phyloP scores from a whole-genome alignment of 2,888 invertebrate genomes.

The Ceraclea dissimilis region DNA sequence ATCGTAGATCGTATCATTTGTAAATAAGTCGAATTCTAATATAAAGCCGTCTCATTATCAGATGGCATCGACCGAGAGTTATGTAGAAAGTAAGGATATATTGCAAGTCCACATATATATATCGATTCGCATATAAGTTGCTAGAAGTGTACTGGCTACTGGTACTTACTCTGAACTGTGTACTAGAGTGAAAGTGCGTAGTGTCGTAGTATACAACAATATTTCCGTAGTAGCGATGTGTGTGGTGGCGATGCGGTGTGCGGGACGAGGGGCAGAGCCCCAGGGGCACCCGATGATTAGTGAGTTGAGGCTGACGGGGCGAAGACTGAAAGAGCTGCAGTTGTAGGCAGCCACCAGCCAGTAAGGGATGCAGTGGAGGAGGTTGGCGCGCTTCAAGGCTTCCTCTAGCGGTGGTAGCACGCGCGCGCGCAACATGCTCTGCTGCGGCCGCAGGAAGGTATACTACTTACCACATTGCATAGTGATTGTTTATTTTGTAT shows the following conservation, averaged over 20 bases:
- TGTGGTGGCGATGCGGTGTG: not conserved
- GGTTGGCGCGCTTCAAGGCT: constrained; percentile 72
- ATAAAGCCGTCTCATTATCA: not conserved
- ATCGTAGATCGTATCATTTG: too few relatives aligned
- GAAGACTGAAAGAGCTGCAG: constrained; percentile 32
- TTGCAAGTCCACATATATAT: too few relatives aligned
- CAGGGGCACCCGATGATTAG: not conserved
- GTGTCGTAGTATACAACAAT: too few relatives aligned
- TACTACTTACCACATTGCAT: too few relatives aligned
- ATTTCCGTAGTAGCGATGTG: too few relatives aligned
- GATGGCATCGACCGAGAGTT: constrained; percentile 3
- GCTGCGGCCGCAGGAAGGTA: constrained; percentile 92
- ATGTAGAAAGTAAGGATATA: not conserved
- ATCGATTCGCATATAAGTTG: too few relatives aligned
- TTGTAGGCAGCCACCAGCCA: constrained; percentile 43
- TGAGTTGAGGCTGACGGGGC: constrained; percentile 12
- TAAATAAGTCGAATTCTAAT: too few relatives aligned
- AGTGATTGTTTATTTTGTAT: not conserved
- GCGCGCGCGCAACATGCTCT: constrained; percentile 82
- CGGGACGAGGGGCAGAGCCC: not conserved
- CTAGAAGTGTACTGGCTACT: too few relatives aligned
- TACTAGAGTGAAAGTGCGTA: too few relatives aligned
- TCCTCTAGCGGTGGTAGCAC: constrained; percentile 58
- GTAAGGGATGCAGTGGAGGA: constrained; percentile 67
- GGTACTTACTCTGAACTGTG: too few relatives aligned